phyloP scores from a whole-genome alignment of 2,797 vertebrate species.

The Labroides dimidiatus region DNA sequence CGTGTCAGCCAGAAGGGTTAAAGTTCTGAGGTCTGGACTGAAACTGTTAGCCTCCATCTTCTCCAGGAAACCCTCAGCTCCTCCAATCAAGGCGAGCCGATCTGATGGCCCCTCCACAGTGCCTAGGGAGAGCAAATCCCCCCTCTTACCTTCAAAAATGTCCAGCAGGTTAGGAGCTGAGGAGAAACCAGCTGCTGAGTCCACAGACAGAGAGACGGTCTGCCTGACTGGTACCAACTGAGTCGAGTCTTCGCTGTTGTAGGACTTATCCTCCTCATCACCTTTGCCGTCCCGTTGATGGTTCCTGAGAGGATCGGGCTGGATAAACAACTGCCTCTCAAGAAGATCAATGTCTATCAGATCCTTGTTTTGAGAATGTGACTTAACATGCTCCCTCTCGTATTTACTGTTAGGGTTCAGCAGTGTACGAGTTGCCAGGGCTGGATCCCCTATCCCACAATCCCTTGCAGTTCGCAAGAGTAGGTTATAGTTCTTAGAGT shows the following conservation, averaged over 20 bases:
- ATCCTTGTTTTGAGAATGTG: neutral
- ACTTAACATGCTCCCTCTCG: slow-evolving; percentile 27
- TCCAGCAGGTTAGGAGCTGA: slow-evolving; percentile 87
- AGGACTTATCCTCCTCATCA: neutral
- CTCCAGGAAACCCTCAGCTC: slow-evolving; percentile 86
- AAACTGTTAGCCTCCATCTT: slow-evolving; percentile 86
- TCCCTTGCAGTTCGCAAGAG: slow-evolving; percentile 90
- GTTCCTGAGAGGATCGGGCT: slow-evolving; percentile 31
- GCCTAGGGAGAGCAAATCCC: slow-evolving; percentile 84
- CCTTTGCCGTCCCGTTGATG: neutral
- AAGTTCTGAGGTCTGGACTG: slow-evolving; percentile 86
- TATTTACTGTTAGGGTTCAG: slow-evolving; percentile 58
- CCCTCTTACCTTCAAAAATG: slow-evolving; percentile 64
- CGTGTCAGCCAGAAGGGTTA: slow-evolving; percentile 90
- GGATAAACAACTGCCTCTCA: slow-evolving; percentile 85
- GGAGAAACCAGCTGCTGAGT: neutral
- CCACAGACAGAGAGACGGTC: slow-evolving; percentile 13
- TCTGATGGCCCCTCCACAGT: slow-evolving; percentile 75
- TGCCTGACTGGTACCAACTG: slow-evolving; percentile 41
- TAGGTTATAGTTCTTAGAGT: slow-evolving; percentile 88
- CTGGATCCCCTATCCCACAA: slow-evolving; percentile 88
- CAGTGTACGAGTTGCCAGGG: slow-evolving; percentile 82
- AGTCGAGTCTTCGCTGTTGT: slow-evolving; percentile 15
- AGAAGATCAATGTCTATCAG: slow-evolving; percentile 83
- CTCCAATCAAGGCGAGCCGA: slow-evolving; percentile 88